Conservation (phyloP, 2,888 invertebrate species). For the Lasioglossum zephyrum region DNA sequence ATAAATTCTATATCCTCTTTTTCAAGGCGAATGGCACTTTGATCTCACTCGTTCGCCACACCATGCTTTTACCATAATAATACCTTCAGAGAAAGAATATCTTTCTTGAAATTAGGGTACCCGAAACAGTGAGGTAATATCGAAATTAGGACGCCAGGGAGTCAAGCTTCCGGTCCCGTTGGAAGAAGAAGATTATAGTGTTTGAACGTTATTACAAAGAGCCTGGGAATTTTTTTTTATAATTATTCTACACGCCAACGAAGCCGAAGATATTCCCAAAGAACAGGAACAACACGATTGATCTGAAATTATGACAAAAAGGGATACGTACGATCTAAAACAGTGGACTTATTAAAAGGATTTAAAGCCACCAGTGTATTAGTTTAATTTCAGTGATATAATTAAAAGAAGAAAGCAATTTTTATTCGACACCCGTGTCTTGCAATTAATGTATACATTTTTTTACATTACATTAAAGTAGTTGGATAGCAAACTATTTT, state of each 20-base stretch:
- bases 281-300: not conserved
- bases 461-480: no score
- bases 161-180: conserved; percentile 16
- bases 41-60: not conserved
- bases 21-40: conserved; percentile 2
- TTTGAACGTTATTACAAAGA: conserved; percentile 18
- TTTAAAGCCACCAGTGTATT: no score
- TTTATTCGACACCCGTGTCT: no score
- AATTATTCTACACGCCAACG: not conserved
- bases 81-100: not conserved
- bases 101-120: not conserved
- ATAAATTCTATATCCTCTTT: not conserved
- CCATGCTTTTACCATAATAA: not conserved
- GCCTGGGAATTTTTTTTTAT: not conserved
- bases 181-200: conserved; percentile 35
- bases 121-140: not conserved
- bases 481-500: no score
- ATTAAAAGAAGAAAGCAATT: no score
- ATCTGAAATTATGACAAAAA: not conserved
- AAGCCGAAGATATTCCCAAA: not conserved
- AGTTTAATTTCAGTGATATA: no score
- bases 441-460: no score
- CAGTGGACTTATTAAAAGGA: no score
- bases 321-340: no score
- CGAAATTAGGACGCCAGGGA: not conserved